Percentiles rank a stretch among this genome's conserved stretches.
Evolutionary conservation across 2,797 vertebrate genomes (phyloP).

Genomic region (Syngnathus acus): DNA sequence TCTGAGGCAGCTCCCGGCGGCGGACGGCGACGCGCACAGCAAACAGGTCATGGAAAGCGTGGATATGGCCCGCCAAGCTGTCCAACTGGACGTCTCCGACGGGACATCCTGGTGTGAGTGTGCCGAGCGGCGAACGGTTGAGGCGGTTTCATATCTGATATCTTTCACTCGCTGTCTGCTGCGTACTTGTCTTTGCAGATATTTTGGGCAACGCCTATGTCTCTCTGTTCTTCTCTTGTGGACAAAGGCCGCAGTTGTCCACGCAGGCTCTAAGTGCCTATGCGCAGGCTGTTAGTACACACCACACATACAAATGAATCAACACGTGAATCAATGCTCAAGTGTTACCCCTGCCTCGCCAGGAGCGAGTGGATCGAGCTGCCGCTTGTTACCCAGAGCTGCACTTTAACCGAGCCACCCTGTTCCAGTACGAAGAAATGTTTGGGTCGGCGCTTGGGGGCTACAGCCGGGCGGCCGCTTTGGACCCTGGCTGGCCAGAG

Average conservation of each 20-base stretch:
- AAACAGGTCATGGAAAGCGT: constrained; percentile 81
- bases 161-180: not conserved
- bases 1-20: constrained; percentile 74
- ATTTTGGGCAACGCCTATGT: constrained; percentile 87
- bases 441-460: constrained; percentile 78
- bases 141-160: not conserved
- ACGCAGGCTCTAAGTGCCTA: constrained; percentile 88
- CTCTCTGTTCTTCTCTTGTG: constrained; percentile 83
- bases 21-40: constrained; percentile 57
- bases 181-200: constrained; percentile 60
- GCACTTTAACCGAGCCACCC: constrained; percentile 80
- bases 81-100: constrained; percentile 80
- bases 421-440: constrained; percentile 88
- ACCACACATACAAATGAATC: not conserved
- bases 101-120: constrained; percentile 90
- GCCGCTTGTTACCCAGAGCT: constrained; percentile 82
- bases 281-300: constrained; percentile 79
- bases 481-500: constrained; percentile 80
- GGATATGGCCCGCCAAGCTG: constrained; percentile 79
- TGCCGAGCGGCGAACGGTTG: not conserved
- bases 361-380: constrained; percentile 81
- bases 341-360: not conserved
- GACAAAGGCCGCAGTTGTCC: constrained; percentile 84
- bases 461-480: constrained; percentile 73
- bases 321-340: not conserved